Evolutionary conservation across 1,140 invertebrate species (phyloP).

Genomic region (Homalodisca vitripennis): DNA sequence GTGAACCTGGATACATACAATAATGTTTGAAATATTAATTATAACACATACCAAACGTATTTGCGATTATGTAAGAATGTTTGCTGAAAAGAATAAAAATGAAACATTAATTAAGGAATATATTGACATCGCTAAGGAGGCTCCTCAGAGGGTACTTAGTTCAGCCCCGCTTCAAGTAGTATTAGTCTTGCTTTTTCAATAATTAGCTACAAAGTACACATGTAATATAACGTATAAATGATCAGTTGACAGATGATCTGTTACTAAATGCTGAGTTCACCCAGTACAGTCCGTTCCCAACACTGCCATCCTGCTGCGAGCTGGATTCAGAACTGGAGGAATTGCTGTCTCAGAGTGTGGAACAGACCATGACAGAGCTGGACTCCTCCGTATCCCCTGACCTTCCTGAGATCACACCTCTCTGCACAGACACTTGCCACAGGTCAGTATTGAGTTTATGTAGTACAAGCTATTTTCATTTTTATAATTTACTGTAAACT

Average conservation of each 20-base stretch:
- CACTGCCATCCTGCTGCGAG: background rate
- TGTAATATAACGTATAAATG: background rate
- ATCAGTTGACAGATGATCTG: background rate
- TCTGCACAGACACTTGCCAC: slow-evolving; percentile 50
- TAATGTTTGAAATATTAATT: too few relatives aligned
- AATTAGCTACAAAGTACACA: background rate
- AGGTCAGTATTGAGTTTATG: background rate
- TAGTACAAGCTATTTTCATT: too few relatives aligned
- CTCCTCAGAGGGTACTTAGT: too few relatives aligned
- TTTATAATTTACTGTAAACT: background rate
- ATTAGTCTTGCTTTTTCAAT: too few relatives aligned
- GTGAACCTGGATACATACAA: too few relatives aligned
- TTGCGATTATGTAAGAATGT: too few relatives aligned
- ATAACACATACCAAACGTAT: too few relatives aligned
- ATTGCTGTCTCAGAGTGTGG: background rate
- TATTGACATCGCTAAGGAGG: too few relatives aligned
- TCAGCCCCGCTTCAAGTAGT: too few relatives aligned
- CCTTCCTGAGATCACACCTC: slow-evolving; percentile 50
- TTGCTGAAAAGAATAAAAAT: too few relatives aligned
- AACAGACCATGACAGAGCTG: background rate
- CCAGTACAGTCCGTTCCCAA: too few relatives aligned
- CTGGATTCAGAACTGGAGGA: background rate
- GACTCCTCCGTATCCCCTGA: background rate
- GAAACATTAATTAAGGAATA: too few relatives aligned
- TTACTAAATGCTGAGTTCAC: background rate